These are phyloP conservation scores for Calliopsis andreniformis DNA, from an alignment of 1,140 invertebrate species.

Conservation along the genomic window DNA sequence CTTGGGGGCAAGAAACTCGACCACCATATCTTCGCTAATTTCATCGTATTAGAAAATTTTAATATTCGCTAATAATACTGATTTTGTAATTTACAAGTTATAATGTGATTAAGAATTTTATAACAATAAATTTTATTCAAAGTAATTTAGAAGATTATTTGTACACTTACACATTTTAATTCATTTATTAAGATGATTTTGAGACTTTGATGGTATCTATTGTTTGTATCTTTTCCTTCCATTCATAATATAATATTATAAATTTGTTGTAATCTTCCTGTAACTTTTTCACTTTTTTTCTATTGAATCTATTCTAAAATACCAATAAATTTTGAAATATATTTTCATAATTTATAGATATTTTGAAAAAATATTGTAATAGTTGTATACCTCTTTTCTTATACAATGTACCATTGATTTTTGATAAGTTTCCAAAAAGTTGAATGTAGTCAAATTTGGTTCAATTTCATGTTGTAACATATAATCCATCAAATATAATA, in stretches of 20 bases:
- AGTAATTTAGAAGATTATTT: too few species aligned
- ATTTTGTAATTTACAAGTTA: neutral
- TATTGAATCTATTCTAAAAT: neutral
- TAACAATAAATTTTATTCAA: slow-evolving; percentile 4
- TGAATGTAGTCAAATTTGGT: slow-evolving; percentile 82
- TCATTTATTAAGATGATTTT: too few species aligned
- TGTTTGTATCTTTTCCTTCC: neutral
- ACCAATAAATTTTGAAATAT: neutral
- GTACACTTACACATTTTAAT: too few species aligned
- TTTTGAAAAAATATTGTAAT: slow-evolving; percentile 19
- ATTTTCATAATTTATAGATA: neutral
- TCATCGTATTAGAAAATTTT: neutral
- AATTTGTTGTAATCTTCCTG: neutral
- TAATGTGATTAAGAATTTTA: slow-evolving; percentile 1
- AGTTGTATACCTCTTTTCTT: slow-evolving; percentile 79
- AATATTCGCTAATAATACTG: neutral
- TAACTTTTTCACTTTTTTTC: neutral
- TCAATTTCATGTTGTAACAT: slow-evolving; percentile 83
- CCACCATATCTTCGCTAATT: slow-evolving; percentile 78
- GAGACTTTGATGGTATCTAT: neutral
- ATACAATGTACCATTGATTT: slow-evolving; percentile 74
- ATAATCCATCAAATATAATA: slow-evolving; percentile 86
- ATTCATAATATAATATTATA: slow-evolving; percentile 10
- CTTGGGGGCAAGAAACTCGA: slow-evolving; percentile 77
- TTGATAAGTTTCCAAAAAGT: slow-evolving; percentile 83